A percentile compares a stretch with the other conserved stretches of the same genome.
phyloP scores from a whole-genome alignment of 2,797 vertebrate genomes.

The Pangasius macronema region DNA sequence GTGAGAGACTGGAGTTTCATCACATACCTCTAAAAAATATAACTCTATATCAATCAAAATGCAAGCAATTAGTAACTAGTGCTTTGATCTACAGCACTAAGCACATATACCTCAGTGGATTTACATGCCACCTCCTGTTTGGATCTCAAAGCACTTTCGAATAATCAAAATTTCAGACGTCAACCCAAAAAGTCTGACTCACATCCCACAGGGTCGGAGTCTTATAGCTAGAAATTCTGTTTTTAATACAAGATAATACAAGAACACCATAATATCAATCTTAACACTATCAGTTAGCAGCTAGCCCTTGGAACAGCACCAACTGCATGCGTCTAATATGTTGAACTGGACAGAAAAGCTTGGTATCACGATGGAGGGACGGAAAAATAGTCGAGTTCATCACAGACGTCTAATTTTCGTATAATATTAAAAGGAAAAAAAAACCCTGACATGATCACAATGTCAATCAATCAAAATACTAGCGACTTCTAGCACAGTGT shows the following conservation, averaged over 20 bases:
- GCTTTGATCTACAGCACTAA: not conserved
- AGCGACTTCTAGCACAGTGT: not conserved
- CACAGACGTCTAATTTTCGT: not conserved
- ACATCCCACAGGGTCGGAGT: not conserved
- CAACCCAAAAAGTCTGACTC: not conserved
- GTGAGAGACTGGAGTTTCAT: not conserved
- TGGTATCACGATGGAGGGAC: not conserved
- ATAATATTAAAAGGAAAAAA: not conserved
- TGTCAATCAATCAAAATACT: not conserved
- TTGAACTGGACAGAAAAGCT: not conserved
- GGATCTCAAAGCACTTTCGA: not conserved
- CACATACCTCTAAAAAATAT: not conserved
- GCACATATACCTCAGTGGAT: not conserved
- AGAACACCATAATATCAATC: not conserved
- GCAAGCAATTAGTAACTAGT: not conserved
- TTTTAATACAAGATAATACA: not conserved
- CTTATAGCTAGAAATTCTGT: not conserved
- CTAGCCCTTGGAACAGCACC: not conserved
- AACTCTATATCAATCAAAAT: not conserved
- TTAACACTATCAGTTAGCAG: not conserved
- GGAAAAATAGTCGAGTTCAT: not conserved
- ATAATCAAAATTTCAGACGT: not conserved
- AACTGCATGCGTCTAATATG: not conserved
- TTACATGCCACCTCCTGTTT: conserved; percentile 8
- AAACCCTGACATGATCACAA: not conserved